phyloP scores from a whole-genome alignment of 2,113 vertebrate species.

The Sigmodon hispidus region DNA sequence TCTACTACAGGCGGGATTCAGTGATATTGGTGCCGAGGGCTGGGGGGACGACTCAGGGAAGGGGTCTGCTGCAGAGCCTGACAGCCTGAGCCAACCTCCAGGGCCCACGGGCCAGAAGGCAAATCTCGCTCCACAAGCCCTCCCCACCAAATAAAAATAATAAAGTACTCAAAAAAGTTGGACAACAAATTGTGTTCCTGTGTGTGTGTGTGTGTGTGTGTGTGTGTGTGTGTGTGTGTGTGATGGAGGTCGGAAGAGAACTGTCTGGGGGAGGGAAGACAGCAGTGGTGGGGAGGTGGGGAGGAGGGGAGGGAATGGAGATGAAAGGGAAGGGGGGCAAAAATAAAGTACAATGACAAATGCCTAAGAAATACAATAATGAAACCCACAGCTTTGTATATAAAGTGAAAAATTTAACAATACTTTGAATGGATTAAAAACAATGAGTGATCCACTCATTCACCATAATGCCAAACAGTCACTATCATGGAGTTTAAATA shows the following conservation, averaged over 20 bases:
- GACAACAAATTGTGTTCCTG: not conserved
- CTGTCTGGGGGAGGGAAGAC: not conserved
- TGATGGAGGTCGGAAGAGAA: not conserved
- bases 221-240: not conserved
- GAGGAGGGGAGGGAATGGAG: not conserved
- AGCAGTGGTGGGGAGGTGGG: too few species aligned
- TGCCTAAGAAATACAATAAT: not conserved
- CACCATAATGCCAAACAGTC: not conserved
- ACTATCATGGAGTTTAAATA: not conserved
- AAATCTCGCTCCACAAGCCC: not conserved
- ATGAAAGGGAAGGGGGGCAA: not conserved
- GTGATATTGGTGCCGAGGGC: not conserved
- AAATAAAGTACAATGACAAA: not conserved
- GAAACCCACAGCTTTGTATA: not conserved
- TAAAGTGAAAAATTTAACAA: not conserved
- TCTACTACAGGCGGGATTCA: not conserved
- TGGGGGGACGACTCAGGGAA: not conserved
- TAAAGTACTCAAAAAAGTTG: not conserved
- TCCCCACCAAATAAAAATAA: not conserved
- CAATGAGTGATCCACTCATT: not conserved
- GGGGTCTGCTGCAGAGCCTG: not conserved
- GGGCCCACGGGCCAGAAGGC: not conserved
- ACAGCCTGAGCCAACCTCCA: not conserved
- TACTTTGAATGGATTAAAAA: not conserved
- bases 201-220: too few species aligned